phyloP scores from a whole-genome alignment of 2,888 invertebrate genomes.

The Hoplodrina ambigua region DNA sequence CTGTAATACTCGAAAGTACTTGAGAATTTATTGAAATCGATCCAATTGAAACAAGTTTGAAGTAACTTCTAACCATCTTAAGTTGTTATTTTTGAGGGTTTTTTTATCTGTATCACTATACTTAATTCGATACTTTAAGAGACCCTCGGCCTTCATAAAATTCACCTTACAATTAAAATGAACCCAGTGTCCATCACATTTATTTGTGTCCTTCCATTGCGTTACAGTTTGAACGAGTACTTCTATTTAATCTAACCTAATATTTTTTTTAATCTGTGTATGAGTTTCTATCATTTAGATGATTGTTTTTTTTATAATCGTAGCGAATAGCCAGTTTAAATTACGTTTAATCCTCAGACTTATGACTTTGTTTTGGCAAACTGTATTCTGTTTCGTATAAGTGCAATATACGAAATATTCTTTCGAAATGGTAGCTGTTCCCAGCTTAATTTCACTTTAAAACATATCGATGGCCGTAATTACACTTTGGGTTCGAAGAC shows the following conservation, averaged over 20 bases:
- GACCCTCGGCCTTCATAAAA: too few relatives aligned
- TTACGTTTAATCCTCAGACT: slow-evolving; percentile 2
- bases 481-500: slow-evolving; percentile 24
- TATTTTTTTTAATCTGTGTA: neutral
- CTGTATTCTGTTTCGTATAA: neutral
- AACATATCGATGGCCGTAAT: slow-evolving; percentile 18
- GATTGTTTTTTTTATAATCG: slow-evolving; percentile 18
- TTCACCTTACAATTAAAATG: too few relatives aligned
- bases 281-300: slow-evolving; percentile 34
- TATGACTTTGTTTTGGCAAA: neutral
- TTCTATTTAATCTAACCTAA: neutral
- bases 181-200: too few relatives aligned
- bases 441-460: slow-evolving; percentile 11
- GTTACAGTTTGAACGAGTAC: neutral
- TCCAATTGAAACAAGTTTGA: too few relatives aligned
- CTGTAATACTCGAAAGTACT: too few relatives aligned
- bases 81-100: too few relatives aligned
- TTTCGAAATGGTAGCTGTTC: slow-evolving; percentile 9
- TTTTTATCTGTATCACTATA: too few relatives aligned
- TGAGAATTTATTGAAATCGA: too few relatives aligned
- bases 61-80: too few relatives aligned
- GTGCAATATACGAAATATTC: slow-evolving; percentile 4
- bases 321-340: neutral
- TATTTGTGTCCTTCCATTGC: too few relatives aligned
- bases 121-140: too few relatives aligned